A percentile compares a stretch with the other conserved stretches of the same genome.
Conservation (phyloP, 2,113 vertebrate genomes). For the Progne subis region DNA sequence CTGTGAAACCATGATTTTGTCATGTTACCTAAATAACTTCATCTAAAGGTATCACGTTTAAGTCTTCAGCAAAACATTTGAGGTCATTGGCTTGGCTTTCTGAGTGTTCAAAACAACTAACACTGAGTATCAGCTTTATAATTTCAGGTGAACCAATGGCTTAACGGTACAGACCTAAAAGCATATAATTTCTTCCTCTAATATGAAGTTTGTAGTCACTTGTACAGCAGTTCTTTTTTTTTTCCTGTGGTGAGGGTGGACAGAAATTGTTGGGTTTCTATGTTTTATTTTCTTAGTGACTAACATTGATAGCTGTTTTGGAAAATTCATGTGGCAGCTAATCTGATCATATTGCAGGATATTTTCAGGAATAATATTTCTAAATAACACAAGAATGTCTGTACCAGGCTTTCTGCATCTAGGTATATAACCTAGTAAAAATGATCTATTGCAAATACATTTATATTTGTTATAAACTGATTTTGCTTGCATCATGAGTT, state of each 20-base stretch:
- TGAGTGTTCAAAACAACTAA: neutral
- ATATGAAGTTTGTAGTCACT: neutral
- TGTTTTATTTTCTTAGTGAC: constrained; percentile 27
- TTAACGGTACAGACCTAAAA: neutral
- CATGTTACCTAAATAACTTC: constrained; percentile 16
- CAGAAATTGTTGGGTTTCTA: neutral
- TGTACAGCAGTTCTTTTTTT: neutral
- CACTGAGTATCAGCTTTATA: neutral
- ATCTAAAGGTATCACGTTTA: neutral
- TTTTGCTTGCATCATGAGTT: neutral
- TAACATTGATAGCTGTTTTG: constrained; percentile 51
- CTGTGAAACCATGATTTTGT: neutral
- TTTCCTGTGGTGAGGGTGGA: constrained; percentile 2
- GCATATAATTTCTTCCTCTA: constrained; percentile 23
- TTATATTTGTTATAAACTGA: neutral
- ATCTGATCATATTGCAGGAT: neutral
- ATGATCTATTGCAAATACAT: neutral
- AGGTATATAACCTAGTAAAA: neutral
- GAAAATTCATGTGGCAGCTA: constrained; percentile 18
- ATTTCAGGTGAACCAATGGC: neutral
- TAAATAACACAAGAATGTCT: neutral
- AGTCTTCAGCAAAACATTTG: neutral
- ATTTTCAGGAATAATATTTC: neutral
- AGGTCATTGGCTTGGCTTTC: constrained; percentile 6
- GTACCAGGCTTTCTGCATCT: neutral